Evolutionary conservation across 2,797 vertebrate genomes (phyloP).

Genomic region (Tokudaia muenninki): DNA sequence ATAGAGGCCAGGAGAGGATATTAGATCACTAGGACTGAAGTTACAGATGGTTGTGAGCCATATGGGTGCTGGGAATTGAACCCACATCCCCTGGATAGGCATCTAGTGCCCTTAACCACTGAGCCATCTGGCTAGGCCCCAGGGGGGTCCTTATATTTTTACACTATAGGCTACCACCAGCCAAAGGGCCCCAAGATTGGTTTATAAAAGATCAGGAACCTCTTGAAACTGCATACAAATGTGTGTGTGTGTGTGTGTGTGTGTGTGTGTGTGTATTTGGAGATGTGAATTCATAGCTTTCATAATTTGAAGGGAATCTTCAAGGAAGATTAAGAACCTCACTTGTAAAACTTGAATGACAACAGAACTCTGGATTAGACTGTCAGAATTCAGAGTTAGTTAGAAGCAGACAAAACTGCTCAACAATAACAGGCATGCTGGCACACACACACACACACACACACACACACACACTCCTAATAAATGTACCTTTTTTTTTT

Average conservation of each 20-base stretch:
- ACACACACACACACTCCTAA: not conserved
- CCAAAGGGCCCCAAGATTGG: not conserved
- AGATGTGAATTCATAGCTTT: too few relatives aligned
- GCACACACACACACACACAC: not conserved
- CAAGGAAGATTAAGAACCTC: not conserved
- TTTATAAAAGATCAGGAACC: not conserved
- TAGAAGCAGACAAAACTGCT: not conserved
- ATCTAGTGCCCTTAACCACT: too few relatives aligned
- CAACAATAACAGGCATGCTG: not conserved
- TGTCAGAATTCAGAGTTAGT: slow-evolving; percentile 17
- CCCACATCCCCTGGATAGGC: not conserved
- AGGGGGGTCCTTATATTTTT: not conserved
- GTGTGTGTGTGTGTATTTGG: not conserved
- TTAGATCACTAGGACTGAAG: too few relatives aligned
- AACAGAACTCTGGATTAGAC: not conserved
- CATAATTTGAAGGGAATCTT: not conserved
- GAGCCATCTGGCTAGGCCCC: too few relatives aligned
- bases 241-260: slow-evolving; percentile 7
- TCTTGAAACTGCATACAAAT: not conserved
- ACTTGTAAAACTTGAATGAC: not conserved
- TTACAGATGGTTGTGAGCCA: too few relatives aligned
- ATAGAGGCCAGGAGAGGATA: too few relatives aligned
- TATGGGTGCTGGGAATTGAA: too few relatives aligned
- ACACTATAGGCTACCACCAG: not conserved
- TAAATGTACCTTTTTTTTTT: not conserved